Percentiles rank a stretch among this genome's conserved stretches.
These are phyloP conservation scores for Columbina picui DNA, from an alignment of 2,113 vertebrate species.

Conservation along the genomic window DNA sequence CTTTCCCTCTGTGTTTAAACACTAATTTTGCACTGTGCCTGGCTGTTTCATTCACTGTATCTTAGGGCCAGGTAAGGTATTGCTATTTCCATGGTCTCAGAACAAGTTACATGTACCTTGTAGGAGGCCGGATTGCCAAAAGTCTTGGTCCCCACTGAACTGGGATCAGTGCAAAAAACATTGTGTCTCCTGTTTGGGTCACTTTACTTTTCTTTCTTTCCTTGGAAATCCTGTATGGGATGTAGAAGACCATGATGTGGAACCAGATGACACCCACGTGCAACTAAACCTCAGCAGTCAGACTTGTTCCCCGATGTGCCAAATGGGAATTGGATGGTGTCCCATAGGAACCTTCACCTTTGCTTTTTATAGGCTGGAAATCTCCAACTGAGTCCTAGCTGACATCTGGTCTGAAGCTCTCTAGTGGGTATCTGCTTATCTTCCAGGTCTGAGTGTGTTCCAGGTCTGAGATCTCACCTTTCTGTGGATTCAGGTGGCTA, in stretches of 20 bases:
- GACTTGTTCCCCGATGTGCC: neutral
- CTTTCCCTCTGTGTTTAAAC: neutral
- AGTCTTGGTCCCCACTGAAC: neutral
- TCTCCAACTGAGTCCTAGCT: neutral
- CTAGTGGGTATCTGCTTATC: neutral
- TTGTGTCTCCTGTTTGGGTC: fast-evolving
- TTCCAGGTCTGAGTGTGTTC: neutral
- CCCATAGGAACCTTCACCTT: neutral
- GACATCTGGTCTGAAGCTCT: neutral
- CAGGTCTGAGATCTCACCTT: neutral
- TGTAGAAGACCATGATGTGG: neutral
- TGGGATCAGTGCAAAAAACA: neutral
- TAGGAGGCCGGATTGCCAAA: neutral
- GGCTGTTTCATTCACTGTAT: neutral
- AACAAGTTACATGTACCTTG: neutral
- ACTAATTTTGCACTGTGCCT: neutral
- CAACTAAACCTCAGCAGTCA: neutral
- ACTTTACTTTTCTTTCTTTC: neutral
- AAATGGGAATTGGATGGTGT: neutral
- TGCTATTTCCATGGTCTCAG: neutral
- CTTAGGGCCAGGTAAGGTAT: neutral
- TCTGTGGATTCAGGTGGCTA: neutral
- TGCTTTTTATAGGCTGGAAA: neutral
- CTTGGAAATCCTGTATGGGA: neutral
- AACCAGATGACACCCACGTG: neutral